These are phyloP conservation scores for Brachylomia viminalis DNA, from an alignment of 2,888 invertebrate species.

Conservation along the genomic window DNA sequence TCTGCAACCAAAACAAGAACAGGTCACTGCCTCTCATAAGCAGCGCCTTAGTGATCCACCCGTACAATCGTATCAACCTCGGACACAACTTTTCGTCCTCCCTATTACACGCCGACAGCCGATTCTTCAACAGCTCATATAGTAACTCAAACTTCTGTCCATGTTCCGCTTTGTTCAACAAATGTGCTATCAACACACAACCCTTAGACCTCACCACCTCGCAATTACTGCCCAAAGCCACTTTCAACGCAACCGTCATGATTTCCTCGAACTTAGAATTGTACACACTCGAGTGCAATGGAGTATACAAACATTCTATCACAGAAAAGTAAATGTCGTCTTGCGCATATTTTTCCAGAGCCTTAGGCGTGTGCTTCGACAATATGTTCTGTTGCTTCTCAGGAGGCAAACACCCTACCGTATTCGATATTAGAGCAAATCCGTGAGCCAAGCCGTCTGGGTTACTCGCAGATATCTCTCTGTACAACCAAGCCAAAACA, in stretches of 20 bases:
- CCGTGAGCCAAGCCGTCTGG: constrained; percentile 76
- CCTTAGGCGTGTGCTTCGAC: constrained; percentile 73
- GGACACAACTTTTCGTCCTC: constrained; percentile 74
- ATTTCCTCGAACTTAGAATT: constrained; percentile 79
- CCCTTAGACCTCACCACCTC: constrained; percentile 81
- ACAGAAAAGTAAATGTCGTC: constrained; percentile 82
- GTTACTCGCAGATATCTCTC: constrained; percentile 73
- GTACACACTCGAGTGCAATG: constrained; percentile 83
- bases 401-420: constrained; percentile 78
- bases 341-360: constrained; percentile 76
- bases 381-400: constrained; percentile 80
- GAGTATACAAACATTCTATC: constrained; percentile 88
- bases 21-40: constrained; percentile 82
- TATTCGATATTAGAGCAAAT: constrained; percentile 80
- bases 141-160: constrained; percentile 83
- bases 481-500: constrained; percentile 81
- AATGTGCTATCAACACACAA: constrained; percentile 89
- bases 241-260: constrained; percentile 77
- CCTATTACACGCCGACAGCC: constrained; percentile 72
- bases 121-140: constrained; percentile 79
- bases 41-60: constrained; percentile 85
- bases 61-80: constrained; percentile 80
- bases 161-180: constrained; percentile 90
- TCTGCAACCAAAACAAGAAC: constrained; percentile 85
- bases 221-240: constrained; percentile 80